Evolutionary conservation across 2,888 invertebrate species (phyloP), one percentile per base, ranked within the genome.

Genomic region (Hirtodrosophila alboralis): DNA sequence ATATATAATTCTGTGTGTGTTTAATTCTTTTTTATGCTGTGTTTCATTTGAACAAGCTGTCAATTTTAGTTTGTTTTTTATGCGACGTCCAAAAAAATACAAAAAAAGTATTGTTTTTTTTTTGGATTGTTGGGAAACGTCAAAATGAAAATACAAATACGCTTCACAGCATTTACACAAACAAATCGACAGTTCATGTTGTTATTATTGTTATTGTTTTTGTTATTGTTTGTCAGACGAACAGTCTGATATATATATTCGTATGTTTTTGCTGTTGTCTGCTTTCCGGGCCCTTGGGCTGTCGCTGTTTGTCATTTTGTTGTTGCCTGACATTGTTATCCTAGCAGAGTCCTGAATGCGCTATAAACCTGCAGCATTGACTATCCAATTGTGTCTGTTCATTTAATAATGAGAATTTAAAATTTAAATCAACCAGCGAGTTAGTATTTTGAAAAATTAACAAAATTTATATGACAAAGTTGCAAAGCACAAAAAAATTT

Each of bases 121-220:
- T 33, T 18, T 26, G 37, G 45, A 48, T 43, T n/a, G n/a, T n/a
- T n/a, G n/a, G 47, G 45, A 45, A 70, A 65, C 81, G 63, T 72
- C 84, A 74, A 76, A 84, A 84, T 84, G 86, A 73, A 84, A 78
- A 76, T 68, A 78, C 67, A 52, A 70, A 49, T 66, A 61, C 83
- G 84, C 86, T 83, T 84, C 83, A 70, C 51, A 73, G 86, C 71
- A 49, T 36, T 86, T 71, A 47, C 66, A 72, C 70, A 84, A 76
- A 65, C 76, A 77, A 86, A 76, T 83, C 80, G 80, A 75, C 79
- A 58, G 69, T 47, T 44, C 30, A 30, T 38, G 28, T 31, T 37
- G 28, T 23, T 58, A 49, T 58, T 59, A 51, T 72, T 74, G 37
- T 48, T 74, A 38, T 33, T 43, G 13, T 38, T 57, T 3, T 18